These are phyloP conservation scores for Protula sp. DNA, from an alignment of 2,888 invertebrate genomes.

Conservation along the genomic window DNA sequence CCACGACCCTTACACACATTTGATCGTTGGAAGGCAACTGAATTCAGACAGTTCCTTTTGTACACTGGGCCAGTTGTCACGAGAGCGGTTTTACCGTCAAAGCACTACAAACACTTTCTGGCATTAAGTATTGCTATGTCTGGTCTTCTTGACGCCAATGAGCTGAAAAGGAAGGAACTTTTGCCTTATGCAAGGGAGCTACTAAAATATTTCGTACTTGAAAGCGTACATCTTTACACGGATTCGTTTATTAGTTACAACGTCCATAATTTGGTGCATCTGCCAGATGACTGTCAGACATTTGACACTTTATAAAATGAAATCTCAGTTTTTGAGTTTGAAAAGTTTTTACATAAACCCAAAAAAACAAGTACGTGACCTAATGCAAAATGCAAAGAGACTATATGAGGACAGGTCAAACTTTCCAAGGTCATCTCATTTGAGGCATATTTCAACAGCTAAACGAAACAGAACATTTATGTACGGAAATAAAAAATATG, in stretches of 20 bases:
- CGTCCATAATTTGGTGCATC: slow-evolving; percentile 14
- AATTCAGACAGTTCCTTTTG: slow-evolving; percentile 31
- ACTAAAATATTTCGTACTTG: slow-evolving; percentile 8
- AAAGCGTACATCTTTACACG: slow-evolving; percentile 8
- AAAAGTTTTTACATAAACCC: slow-evolving; percentile 10
- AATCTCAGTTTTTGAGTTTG: slow-evolving; percentile 15
- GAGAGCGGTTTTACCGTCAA: slow-evolving; percentile 11
- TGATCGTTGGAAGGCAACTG: slow-evolving; percentile 36
- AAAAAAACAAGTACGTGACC: slow-evolving; percentile 9
- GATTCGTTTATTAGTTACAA: slow-evolving; percentile 12
- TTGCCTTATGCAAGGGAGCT: slow-evolving; percentile 13
- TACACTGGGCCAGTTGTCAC: slow-evolving; percentile 31
- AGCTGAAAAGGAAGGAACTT: neutral
- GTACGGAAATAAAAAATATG: neutral
- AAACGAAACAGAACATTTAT: neutral
- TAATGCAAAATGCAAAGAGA: slow-evolving; percentile 8
- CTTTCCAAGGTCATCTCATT: neutral
- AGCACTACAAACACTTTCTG: slow-evolving; percentile 27
- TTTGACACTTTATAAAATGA: slow-evolving; percentile 6
- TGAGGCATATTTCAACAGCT: neutral
- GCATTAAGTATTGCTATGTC: slow-evolving; percentile 24
- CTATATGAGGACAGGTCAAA: neutral
- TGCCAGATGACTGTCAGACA: slow-evolving; percentile 7
- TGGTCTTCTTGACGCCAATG: slow-evolving; percentile 16
- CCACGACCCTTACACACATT: slow-evolving; percentile 24